Percentiles rank a stretch among this genome's conserved stretches.
Conservation (phyloP, 92 coral and sea anemone genomes). For the Heliopora coerulea region DNA sequence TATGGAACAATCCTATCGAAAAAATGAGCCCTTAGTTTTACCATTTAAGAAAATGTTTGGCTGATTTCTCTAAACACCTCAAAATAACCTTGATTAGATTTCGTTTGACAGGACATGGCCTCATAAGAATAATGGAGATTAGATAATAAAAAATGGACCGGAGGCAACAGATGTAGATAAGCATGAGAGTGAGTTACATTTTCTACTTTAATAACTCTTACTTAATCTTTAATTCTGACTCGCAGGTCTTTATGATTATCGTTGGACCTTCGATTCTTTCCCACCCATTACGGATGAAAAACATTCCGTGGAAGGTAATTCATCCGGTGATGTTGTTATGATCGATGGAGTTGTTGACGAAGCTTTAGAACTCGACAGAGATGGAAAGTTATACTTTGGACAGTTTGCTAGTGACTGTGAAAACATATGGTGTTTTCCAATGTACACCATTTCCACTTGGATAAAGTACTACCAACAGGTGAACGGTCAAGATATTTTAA, state of each 20-base stretch:
- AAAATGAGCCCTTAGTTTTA: too few species aligned
- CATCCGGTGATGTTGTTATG: neutral
- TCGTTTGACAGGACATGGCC: too few species aligned
- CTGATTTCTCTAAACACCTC: too few species aligned
- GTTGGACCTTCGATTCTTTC: constrained; percentile 11
- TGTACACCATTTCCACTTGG: constrained; percentile 2
- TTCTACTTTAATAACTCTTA: too few species aligned
- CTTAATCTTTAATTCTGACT: neutral
- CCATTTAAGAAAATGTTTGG: too few species aligned
- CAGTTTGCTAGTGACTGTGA: neutral
- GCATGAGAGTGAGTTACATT: too few species aligned
- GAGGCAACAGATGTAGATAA: too few species aligned
- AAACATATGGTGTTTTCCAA: constrained; percentile 8
- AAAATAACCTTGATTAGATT: too few species aligned
- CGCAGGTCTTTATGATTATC: constrained; percentile 10
- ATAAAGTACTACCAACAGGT: constrained; percentile 5
- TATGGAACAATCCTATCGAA: too few species aligned
- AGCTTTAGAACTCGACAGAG: neutral
- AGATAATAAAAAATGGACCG: too few species aligned
- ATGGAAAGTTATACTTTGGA: constrained; percentile 1
- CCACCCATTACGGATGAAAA: neutral
- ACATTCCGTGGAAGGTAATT: neutral
- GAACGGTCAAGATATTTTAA: neutral
- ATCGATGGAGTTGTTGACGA: constrained; percentile 1
- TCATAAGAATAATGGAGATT: too few species aligned